Evolutionary conservation across 1,140 invertebrate genomes (phyloP), one percentile per base, ranked within the genome.

Genomic region (Nephotettix cincticeps): DNA sequence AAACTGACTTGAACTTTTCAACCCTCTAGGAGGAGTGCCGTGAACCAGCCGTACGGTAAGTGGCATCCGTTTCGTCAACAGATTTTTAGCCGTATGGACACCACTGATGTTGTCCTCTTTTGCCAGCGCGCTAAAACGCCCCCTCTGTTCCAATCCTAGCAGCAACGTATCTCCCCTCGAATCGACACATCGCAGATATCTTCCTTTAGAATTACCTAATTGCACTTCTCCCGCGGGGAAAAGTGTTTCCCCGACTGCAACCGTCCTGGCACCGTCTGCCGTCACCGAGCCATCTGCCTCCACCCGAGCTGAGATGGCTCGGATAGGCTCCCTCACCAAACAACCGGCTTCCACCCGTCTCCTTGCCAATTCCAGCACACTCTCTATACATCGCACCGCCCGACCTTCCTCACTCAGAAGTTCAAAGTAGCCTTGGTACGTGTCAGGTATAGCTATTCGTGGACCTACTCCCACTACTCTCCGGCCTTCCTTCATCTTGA

Each of bases 361-460:
- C 70, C 91, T 86, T 1, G 92, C 86, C 65, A 98, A 80, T 80
- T 96, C 93, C 40, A 86, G 84, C 0, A 97, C 94, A 71, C 89
- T 93, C 78, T 95, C 93, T 75, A 97, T 94, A 74, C 94, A 94
- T 63, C 93, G 85, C 1, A 95, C 93, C 17, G 93, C 91, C 74
- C 92, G 85, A 0, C 95, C 95, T 79, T 97, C 95, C 81, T 98
- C 95, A 78, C 93, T 96, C 27, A 97, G 83, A 32, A 97, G 87
- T 83, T 98, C 96, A 80, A 97, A 97, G 82, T 93, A 97, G 4
- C 96, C 96, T 72, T 90, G 86, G 80, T 95, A 98, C 6, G 90
- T 89, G 70, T 96, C 90, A 0, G 96, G 96, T 64, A 98, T 96
- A 54, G 93, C 89, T 45, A 97, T 83, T 76, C 92, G 87, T 0